Evolutionary conservation across 2,888 invertebrate species (phyloP).

Genomic region (Acanthococcus lagerstroemiae): DNA sequence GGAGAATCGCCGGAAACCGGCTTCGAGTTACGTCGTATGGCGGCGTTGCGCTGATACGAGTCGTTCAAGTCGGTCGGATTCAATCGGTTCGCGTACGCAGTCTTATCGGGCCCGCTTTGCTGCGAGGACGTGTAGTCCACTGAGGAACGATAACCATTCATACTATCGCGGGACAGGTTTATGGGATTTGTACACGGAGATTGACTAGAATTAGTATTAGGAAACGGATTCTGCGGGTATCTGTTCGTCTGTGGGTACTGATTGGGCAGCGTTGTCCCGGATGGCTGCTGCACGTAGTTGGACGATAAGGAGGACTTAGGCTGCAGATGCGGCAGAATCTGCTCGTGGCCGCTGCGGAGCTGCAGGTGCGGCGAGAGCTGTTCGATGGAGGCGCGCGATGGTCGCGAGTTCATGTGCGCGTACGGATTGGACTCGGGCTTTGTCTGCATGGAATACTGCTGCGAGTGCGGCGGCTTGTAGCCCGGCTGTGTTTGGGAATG

Average conservation of each 20-base stretch:
- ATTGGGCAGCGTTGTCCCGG: background rate
- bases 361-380: constrained; percentile 35
- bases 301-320: background rate
- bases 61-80: constrained; percentile 4
- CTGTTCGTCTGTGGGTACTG: background rate
- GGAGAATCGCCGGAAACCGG: constrained; percentile 47
- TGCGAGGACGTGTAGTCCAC: background rate
- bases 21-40: constrained; percentile 46
- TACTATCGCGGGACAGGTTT: background rate
- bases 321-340: constrained; percentile 33
- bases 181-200: background rate
- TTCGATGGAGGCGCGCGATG: constrained; percentile 12
- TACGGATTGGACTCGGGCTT: constrained; percentile 12
- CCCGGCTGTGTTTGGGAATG: constrained; percentile 15
- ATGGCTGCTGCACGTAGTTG: too few relatives aligned
- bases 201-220: constrained; percentile 20
- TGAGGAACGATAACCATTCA: constrained; percentile 6
- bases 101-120: background rate
- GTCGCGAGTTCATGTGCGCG: background rate
- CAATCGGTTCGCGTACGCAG: constrained; percentile 15
- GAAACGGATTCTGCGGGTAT: constrained; percentile 6
- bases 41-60: constrained; percentile 37
- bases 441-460: background rate
- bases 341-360: constrained; percentile 4
- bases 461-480: background rate